A percentile compares a stretch with the other conserved stretches of the same genome.
These are phyloP conservation scores for Ctenomys sociabilis DNA, from an alignment of 2,113 vertebrate species.

Conservation along the genomic window DNA sequence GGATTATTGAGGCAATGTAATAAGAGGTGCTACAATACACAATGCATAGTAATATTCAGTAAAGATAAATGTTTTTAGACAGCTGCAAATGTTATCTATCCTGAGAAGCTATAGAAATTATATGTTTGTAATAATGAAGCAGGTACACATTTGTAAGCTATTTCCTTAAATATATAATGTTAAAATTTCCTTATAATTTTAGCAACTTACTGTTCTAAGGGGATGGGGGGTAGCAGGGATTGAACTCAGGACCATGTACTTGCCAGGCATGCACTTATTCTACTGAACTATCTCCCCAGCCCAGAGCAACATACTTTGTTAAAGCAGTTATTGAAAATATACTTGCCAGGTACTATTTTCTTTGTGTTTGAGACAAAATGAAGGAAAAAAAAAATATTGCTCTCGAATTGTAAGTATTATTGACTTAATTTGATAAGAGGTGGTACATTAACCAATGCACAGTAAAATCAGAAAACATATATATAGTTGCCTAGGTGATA, in stretches of 20 bases:
- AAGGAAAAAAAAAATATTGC: background rate
- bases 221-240: too few species aligned
- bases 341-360: background rate
- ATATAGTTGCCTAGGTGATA: background rate
- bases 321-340: background rate
- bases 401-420: too few species aligned
- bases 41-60: background rate
- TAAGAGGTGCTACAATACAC: conserved; percentile 17
- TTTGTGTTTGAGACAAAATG: background rate
- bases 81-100: background rate
- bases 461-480: background rate
- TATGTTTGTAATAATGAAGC: background rate
- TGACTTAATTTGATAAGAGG: too few species aligned
- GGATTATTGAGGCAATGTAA: conserved; percentile 50
- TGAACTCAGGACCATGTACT: too few species aligned
- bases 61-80: background rate
- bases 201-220: background rate
- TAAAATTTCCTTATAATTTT: background rate
- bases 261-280: too few species aligned
- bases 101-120: background rate
- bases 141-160: background rate
- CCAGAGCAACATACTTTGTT: background rate
- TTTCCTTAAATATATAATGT: background rate
- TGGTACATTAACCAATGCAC: too few species aligned
- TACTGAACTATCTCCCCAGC: too few species aligned